Evolutionary conservation across 2,888 invertebrate species (phyloP), one percentile per base, ranked within the genome.

Genomic region (Polydrusus tereticollis): DNA sequence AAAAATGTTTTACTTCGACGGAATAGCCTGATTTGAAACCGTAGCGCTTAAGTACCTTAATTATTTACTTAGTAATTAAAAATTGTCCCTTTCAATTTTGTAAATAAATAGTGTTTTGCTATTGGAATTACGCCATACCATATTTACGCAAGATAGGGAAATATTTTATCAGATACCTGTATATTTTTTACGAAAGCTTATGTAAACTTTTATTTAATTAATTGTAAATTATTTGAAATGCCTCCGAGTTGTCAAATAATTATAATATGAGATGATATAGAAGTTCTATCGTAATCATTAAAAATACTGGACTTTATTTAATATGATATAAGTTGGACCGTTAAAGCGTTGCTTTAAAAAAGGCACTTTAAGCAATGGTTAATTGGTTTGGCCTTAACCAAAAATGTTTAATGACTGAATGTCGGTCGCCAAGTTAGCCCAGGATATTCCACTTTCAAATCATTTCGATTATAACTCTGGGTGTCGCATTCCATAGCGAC

Each of bases 21-120:
- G 20, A 23, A 26, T 52, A 4, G 23, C 23, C 21, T 50, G 16
- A 26, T 55, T 29, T 18, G 8, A 55, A 29, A 52, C 47, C 12
- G 18, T 26, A 16, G 29, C 23, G 8, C 29, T 26, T 29, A 16
- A 33, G 29, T 18, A n/a, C 12, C 10, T 55, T 18, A 26, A 29
- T 55, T 55, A 55, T 55, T 55, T 55, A 55, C 52, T 55, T 18
- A 29, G 52, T 55, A 16, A 55, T 55, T 18, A 55, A 55, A 10
- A 55, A 20, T 12, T 3, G 10, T 47, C 16, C 21, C 29, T 16
- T n/a, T 29, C 18, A 29, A 29, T 55, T 55, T 29, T 29, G 52
- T 55, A 16, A 29, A 55, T 29, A 29, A n/a, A n/a, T 1, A 23
- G 21, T 38, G 21, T 58, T 12, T 36, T 10, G 3, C 12, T 12